Conservation (phyloP, 2,888 invertebrate genomes). For the Ctena decussata region DNA sequence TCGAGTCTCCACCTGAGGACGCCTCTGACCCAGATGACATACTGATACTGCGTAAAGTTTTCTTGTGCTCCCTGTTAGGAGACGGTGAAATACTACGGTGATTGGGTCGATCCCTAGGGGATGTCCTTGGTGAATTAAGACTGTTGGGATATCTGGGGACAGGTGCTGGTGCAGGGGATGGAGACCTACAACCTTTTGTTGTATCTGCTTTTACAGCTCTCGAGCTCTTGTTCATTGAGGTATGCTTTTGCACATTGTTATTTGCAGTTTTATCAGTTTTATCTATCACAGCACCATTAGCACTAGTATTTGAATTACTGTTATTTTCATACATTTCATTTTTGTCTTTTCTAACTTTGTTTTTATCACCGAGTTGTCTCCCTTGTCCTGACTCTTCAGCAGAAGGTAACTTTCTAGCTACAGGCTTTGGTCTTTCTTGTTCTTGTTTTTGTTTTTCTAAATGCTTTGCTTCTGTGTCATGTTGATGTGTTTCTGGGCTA, state of each 20-base stretch:
- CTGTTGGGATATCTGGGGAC: slow-evolving; percentile 18
- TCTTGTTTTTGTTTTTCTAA: background rate
- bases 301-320: background rate
- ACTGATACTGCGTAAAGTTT: slow-evolving; percentile 74
- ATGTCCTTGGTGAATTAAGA: slow-evolving; percentile 29
- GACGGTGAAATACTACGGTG: slow-evolving; percentile 66
- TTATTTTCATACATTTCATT: background rate
- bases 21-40: slow-evolving; percentile 74
- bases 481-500: slow-evolving; percentile 23
- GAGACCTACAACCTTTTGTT: slow-evolving; percentile 51
- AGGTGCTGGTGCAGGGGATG: slow-evolving; percentile 49
- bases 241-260: background rate
- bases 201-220: slow-evolving; percentile 56
- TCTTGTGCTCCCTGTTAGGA: slow-evolving; percentile 56
- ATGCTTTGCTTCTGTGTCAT: background rate
- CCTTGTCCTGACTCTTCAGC: background rate
- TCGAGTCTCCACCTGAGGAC: slow-evolving; percentile 66
- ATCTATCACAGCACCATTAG: background rate
- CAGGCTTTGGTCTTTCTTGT: background rate
- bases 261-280: background rate
- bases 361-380: background rate
- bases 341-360: background rate
- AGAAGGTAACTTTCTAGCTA: background rate
- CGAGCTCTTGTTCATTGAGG: slow-evolving; percentile 30
- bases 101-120: slow-evolving; percentile 33